phyloP scores from a whole-genome alignment of 2,113 vertebrate genomes.

The Bothrops jararaca region DNA sequence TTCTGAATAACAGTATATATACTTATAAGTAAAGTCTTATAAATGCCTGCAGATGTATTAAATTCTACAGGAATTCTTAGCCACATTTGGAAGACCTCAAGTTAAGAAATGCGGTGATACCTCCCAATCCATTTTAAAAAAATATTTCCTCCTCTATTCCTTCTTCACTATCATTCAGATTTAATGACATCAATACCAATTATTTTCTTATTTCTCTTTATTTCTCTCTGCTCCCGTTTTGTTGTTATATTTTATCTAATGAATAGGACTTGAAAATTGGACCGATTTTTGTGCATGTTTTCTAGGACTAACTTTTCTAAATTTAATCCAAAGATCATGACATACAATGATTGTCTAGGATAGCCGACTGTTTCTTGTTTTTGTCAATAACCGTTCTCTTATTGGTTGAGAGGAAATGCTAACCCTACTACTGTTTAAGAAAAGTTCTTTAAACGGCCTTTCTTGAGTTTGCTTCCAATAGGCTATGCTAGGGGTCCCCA shows the following conservation, averaged over 20 bases:
- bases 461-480: not conserved
- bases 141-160: not conserved
- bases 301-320: not conserved
- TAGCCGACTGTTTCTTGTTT: not conserved
- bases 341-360: not conserved
- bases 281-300: not conserved
- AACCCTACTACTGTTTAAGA: not conserved
- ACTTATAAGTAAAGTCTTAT: not conserved
- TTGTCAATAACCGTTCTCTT: not conserved
- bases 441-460: not conserved
- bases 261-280: not conserved
- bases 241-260: not conserved
- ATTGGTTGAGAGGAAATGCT: not conserved
- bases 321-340: not conserved
- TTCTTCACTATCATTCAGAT: not conserved
- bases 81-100: not conserved
- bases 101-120: not conserved
- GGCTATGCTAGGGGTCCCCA: not conserved
- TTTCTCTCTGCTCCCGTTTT: not conserved
- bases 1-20: not conserved
- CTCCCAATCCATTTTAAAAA: not conserved
- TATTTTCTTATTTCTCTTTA: not conserved
- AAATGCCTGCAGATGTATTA: not conserved
- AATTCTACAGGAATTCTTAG: not conserved
- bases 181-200: not conserved